Evolutionary conservation across 2,888 invertebrate genomes (phyloP), one percentile per base, ranked within the genome.

Genomic region (Yponomeuta malinellus): DNA sequence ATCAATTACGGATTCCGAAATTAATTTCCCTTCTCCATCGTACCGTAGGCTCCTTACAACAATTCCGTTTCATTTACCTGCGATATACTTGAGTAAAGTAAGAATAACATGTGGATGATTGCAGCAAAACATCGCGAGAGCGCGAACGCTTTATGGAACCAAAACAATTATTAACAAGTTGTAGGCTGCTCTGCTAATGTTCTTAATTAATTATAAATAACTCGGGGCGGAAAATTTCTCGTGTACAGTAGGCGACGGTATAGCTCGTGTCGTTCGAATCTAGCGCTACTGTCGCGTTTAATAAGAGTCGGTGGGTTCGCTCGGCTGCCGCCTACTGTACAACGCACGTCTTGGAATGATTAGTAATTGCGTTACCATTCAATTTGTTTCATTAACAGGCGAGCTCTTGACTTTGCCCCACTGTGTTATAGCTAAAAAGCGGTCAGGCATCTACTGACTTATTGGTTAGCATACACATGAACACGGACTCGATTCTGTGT

Each of bases 151-250:
- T 75, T 81, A 80, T 81, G 76, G 76, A 80, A 81, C 77, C 79
- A 81, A 78, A 81, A 83, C 80, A 68, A 59, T 59, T 12, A 59
- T 59, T 59, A 15, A 48, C 68, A 52, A 29, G 66, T 68, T 68
- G 48, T 29, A 48, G 52, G 52, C 68, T 52, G 10, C 23, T 12
- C 71, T 78, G 79, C 79, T 82, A 81, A 82, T 81, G 79, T 80
- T 81, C 80, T 80, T 82, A 84, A 84, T 86, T 85, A 83, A 84
- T 83, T 81, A 82, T 82, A 84, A 84, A 83, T 83, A 83, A 78
- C 75, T 79, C 77, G 77, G 76, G 74, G 78, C 75, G 78, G 75
- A 82, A 79, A 78, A 78, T 81, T 80, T 79, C 79, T 80, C 77
- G 75, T 74, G 76, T 72, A 43, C 43, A 43, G 8, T 43, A 6